Base-by-base conservation (phyloP, 2,113 vertebrate genomes). In the Caloenas nicobarica region DNA sequence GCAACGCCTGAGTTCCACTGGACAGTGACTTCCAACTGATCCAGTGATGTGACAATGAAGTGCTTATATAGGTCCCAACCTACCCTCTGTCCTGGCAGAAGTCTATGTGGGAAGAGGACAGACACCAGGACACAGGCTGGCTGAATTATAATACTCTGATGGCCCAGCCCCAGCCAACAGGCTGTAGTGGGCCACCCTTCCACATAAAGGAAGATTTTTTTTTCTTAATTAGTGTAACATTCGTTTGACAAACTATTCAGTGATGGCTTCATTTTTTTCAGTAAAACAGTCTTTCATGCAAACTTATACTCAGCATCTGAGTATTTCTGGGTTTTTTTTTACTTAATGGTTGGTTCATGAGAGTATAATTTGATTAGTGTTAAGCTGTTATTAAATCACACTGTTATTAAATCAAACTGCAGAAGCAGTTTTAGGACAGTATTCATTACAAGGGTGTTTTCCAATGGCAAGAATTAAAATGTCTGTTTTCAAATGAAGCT, bases 391-490 rank as follows among this genome's bases (percentile, higher is more conserved):
- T 17, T 48, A 78, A 90, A 44, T 44, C 44, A 44, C 44, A 46
- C 44, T 46, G 44, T 46, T 46, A 46, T 46, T 46, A 46, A 54
- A 65, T 85, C 50, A 68, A 13, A 78, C 26, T 24, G 65, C 26
- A 81, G 80, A 89, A 80, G 36, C 19, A 44, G 11, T 57, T 92
- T 78, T 44, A 78, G 51, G 46, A 42, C 13, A 85, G 19, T 34
- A 91, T 31, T 57, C 50, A 57, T 57, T 74, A 89, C 8, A 77
- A 89, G 15, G 8, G 31, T 84, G 17, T 22, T 81, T 89, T 87
- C 34, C n/a, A 88, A 44, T 36, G 36, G 26, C 26, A 91, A 86
- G 29, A 91, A 76, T 62, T 93, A 83, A 89, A 61, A 79, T 10
- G 4, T 13, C 31, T 57, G 22, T 61, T 80, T 89, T 83, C 42